Conservation (phyloP, 2,113 vertebrate species). For the Peromyscus californicus region DNA sequence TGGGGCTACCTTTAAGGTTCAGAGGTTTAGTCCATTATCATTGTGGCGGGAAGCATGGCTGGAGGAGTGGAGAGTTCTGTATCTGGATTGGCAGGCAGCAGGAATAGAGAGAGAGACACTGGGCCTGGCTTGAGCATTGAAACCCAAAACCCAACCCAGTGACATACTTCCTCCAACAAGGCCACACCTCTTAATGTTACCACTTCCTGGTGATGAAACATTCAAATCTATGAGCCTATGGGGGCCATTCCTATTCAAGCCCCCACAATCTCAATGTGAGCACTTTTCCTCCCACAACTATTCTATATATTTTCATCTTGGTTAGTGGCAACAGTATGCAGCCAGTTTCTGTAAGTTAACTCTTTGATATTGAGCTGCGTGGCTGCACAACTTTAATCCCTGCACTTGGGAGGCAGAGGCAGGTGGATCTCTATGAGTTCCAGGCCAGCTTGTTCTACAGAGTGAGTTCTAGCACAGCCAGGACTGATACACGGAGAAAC, state of each 20-base stretch:
- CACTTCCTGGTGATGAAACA: neutral
- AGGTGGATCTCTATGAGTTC: no score
- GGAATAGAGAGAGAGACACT: neutral
- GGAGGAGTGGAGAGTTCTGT: neutral
- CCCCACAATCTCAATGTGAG: neutral
- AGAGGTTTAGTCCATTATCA: neutral
- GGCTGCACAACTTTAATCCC: no score
- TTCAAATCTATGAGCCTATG: neutral
- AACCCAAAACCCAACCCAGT: neutral
- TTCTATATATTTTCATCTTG: neutral
- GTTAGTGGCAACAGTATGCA: neutral
- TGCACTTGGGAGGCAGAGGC: no score
- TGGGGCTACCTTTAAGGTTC: neutral
- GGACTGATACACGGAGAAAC: no score
- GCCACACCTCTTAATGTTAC: neutral
- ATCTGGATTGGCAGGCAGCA: neutral
- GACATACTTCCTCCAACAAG: neutral
- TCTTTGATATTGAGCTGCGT: neutral
- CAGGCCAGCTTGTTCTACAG: no score
- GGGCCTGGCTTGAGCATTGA: neutral
- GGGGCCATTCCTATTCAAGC: neutral
- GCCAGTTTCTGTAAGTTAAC: neutral
- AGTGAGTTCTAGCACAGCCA: no score
- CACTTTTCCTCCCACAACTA: neutral
- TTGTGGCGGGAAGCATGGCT: neutral